Conservation (phyloP, 2,888 invertebrate genomes). For the Lacanobia oleracea region DNA sequence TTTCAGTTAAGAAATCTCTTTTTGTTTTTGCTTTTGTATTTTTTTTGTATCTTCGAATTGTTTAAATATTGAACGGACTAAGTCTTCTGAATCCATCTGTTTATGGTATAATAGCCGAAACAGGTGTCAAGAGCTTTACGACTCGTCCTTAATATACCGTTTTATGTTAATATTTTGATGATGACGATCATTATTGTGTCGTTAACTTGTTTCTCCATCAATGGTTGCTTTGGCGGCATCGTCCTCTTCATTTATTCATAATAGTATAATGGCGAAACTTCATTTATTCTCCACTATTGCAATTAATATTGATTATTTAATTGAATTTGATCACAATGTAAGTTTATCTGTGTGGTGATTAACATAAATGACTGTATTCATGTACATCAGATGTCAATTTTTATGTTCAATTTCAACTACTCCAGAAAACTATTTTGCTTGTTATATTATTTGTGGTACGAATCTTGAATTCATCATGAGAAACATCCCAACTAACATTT, state of each 20-base stretch:
- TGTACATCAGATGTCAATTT: no score
- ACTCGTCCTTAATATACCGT: slow-evolving; percentile 19
- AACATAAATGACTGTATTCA: background rate
- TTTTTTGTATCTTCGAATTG: background rate
- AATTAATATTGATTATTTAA: background rate
- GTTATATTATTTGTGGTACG: background rate
- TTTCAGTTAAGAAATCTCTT: no score
- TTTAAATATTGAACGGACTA: background rate
- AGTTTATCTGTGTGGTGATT: background rate
- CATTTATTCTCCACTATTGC: background rate
- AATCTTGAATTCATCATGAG: background rate
- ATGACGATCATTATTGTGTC: slow-evolving; percentile 9
- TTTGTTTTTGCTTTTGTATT: no score
- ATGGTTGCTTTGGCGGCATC: slow-evolving; percentile 21
- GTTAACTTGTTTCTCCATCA: slow-evolving; percentile 13
- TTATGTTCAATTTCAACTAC: background rate
- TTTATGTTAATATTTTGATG: slow-evolving; percentile 31
- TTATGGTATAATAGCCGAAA: background rate
- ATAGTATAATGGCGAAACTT: slow-evolving; percentile 1
- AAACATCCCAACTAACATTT: no score
- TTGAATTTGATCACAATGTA: background rate
- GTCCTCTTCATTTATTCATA: background rate
- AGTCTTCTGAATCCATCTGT: slow-evolving; percentile 3
- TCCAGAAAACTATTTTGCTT: background rate
- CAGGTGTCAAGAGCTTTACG: slow-evolving; percentile 51